Conservation (phyloP, 92 coral and sea anemone species). For the Micromussa lordhowensis region DNA sequence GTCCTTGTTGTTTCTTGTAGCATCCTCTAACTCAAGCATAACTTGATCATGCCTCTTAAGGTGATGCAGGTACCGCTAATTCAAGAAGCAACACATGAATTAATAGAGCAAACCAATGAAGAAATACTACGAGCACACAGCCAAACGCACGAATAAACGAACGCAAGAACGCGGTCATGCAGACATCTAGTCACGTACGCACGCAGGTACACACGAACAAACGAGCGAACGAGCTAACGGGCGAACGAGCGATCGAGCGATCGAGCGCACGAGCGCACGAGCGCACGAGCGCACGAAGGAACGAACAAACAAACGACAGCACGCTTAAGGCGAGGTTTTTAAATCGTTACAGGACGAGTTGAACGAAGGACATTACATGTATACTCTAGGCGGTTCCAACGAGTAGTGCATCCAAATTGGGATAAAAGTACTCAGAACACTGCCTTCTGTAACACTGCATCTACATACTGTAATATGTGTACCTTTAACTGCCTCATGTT, state of each 20-base stretch:
- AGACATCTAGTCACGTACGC: not conserved
- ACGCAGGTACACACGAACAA: not conserved
- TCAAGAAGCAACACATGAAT: not conserved
- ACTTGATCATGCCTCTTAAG: conserved; percentile 91
- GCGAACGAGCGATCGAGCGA: not conserved
- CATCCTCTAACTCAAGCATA: conserved; percentile 84
- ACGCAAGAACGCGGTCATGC: not conserved
- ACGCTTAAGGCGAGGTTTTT: too few relatives aligned
- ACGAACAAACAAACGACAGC: not conserved
- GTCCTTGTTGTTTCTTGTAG: conserved; percentile 80
- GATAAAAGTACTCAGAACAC: not conserved
- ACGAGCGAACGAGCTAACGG: not conserved
- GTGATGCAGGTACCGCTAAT: conserved; percentile 80
- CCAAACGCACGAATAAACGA: not conserved
- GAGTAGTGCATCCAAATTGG: not conserved
- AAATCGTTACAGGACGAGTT: too few relatives aligned
- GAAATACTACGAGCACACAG: not conserved
- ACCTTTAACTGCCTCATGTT: conserved; percentile 95
- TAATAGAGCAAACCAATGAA: not conserved
- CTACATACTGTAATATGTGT: not conserved
- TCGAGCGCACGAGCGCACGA: too few relatives aligned
- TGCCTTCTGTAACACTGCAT: not conserved
- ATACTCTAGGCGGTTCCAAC: too few relatives aligned
- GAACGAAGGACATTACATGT: too few relatives aligned
- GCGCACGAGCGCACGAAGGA: too few relatives aligned